Evolutionary conservation across 2,797 vertebrate species (phyloP).

Genomic region (Heterohyrax brucei): DNA sequence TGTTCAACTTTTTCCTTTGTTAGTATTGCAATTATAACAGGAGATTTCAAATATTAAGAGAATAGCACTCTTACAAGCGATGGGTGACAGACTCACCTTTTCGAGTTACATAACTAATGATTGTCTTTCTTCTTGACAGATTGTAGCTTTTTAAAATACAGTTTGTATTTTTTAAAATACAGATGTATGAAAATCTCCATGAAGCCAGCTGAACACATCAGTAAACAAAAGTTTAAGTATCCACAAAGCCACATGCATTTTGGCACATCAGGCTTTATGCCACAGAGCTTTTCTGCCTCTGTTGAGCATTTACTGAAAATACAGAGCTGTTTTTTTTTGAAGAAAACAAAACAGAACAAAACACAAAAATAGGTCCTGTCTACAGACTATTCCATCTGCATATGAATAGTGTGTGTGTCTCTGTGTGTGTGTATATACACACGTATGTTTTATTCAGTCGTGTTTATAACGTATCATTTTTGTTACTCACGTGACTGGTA

Average conservation of each 20-base stretch:
- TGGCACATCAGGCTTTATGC: not conserved
- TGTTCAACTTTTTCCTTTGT: not conserved
- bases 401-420: not conserved
- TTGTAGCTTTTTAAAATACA: conserved; percentile 32
- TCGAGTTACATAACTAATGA: not conserved
- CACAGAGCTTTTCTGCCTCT: not conserved
- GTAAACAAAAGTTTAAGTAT: not conserved
- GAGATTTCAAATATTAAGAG: conserved; percentile 11
- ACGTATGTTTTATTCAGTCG: conserved; percentile 1
- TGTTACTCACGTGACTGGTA: not conserved
- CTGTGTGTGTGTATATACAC: too few species aligned
- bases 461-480: conserved; percentile 17
- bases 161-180: too few species aligned
- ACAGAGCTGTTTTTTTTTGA: conserved; percentile 44
- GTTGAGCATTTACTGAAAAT: not conserved
- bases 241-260: not conserved
- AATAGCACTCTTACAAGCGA: conserved; percentile 12
- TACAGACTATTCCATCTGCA: not conserved
- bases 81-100: not conserved
- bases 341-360: not conserved
- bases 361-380: not conserved
- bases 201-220: not conserved
- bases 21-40: not conserved
- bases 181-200: conserved; percentile 22
- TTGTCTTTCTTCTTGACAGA: conserved; percentile 36